Evolutionary conservation across 1,140 invertebrate species (phyloP).

Genomic region (Drosophila ironensis): DNA sequence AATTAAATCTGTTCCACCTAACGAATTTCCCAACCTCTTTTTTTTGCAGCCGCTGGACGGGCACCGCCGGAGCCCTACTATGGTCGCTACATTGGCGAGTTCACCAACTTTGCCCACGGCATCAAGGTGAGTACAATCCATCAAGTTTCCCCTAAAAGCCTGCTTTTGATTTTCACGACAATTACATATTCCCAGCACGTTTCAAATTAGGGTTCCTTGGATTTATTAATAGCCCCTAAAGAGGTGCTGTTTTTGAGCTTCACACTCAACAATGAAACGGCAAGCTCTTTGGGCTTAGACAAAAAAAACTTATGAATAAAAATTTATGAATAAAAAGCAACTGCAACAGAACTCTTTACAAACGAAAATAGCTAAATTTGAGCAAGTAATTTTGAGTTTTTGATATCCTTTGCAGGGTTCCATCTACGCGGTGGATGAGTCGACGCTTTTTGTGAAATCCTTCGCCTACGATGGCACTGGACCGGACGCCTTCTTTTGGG

Average conservation of each 20-base stretch:
- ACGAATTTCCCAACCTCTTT: background rate
- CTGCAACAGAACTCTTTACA: too few species aligned
- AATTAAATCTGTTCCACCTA: slow-evolving; percentile 18
- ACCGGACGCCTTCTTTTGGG: slow-evolving; percentile 94
- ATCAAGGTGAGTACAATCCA: slow-evolving; percentile 83
- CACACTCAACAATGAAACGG: too few species aligned
- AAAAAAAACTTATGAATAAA: too few species aligned
- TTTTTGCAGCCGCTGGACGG: slow-evolving; percentile 53
- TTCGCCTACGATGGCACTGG: slow-evolving; percentile 94
- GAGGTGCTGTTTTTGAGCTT: too few species aligned
- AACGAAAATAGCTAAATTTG: background rate
- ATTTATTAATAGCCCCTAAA: too few species aligned
- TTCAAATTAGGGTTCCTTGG: too few species aligned
- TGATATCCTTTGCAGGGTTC: slow-evolving; percentile 83
- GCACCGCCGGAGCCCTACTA: slow-evolving; percentile 87
- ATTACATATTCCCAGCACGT: too few species aligned
- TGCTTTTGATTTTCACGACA: too few species aligned
- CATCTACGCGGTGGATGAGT: slow-evolving; percentile 93
- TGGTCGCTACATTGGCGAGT: slow-evolving; percentile 88
- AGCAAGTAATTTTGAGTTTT: background rate
- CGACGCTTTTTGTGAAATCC: slow-evolving; percentile 91
- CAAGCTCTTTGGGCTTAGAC: too few species aligned
- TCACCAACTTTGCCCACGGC: slow-evolving; percentile 87
- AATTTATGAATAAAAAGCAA: too few species aligned
- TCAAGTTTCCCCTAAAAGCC: too few species aligned